phyloP scores from a whole-genome alignment of 2,113 vertebrate species.

The Lophochroa leadbeateri region DNA sequence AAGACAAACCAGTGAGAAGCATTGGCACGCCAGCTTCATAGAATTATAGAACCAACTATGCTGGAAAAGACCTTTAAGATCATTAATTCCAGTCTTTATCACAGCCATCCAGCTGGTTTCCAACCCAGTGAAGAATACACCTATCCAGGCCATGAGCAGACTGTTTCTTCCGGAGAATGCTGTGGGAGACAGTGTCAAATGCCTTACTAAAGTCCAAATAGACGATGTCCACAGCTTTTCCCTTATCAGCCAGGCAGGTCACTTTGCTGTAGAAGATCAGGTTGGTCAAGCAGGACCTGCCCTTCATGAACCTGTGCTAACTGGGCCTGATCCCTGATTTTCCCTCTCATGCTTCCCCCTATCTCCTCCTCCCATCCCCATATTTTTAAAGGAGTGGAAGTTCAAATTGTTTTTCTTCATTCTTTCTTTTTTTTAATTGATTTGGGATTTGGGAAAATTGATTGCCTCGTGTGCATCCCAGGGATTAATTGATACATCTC shows the following conservation, averaged over 20 bases:
- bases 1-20: background rate
- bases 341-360: background rate
- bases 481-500: constrained; percentile 53
- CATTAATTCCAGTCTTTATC: background rate
- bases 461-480: constrained; percentile 28
- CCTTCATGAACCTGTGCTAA: background rate
- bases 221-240: background rate
- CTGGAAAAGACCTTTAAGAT: background rate
- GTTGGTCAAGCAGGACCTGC: background rate
- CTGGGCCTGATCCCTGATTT: background rate
- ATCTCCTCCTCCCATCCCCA: background rate
- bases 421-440: constrained; percentile 34
- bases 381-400: constrained; percentile 38
- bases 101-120: background rate
- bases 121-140: background rate
- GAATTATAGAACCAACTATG: background rate
- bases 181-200: background rate
- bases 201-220: background rate
- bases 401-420: background rate
- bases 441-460: constrained; percentile 62
- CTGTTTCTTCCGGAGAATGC: background rate
- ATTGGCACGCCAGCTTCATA: background rate
- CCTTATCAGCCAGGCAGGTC: background rate
- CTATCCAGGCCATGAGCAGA: background rate
- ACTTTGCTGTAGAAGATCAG: background rate